Conservation (phyloP, 2,797 vertebrate genomes). For the Lagocephalus sceleratus region DNA sequence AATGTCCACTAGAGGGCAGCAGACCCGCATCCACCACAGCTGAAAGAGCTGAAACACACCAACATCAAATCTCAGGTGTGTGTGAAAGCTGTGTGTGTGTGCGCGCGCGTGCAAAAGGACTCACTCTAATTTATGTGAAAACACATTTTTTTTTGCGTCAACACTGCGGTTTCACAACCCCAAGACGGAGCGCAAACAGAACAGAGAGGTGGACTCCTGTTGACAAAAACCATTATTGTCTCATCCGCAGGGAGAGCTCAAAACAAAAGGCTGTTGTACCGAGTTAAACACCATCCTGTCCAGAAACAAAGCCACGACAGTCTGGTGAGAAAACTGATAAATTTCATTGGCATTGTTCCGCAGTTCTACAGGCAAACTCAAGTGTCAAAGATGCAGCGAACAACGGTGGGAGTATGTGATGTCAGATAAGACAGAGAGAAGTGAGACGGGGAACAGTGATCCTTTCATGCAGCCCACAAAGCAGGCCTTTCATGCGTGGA, state of each 20-base stretch:
- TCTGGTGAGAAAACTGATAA: constrained; percentile 20
- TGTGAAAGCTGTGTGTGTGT: too few relatives aligned
- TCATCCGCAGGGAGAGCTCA: constrained; percentile 11
- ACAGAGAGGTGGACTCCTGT: not conserved
- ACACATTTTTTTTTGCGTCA: not conserved
- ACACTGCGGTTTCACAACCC: not conserved
- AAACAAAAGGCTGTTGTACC: constrained; percentile 48
- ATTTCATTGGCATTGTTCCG: constrained; percentile 16
- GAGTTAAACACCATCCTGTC: constrained; percentile 18
- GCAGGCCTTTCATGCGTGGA: constrained; percentile 72
- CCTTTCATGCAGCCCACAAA: constrained; percentile 74
- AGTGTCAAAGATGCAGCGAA: constrained; percentile 12
- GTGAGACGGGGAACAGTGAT: constrained; percentile 41
- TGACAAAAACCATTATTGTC: constrained; percentile 22
- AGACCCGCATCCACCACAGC: constrained; percentile 25
- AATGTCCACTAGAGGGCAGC: constrained; percentile 59
- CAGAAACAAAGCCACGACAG: constrained; percentile 25
- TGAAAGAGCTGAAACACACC: not conserved
- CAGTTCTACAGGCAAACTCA: constrained; percentile 13
- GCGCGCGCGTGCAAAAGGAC: too few relatives aligned
- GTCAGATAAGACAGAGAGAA: constrained; percentile 21
- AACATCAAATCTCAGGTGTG: constrained; percentile 11
- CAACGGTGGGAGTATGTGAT: constrained; percentile 8
- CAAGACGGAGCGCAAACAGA: not conserved
- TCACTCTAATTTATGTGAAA: not conserved